A percentile compares a stretch with the other conserved stretches of the same genome.
Conservation (phyloP, 2,888 invertebrate species). For the Allacma fusca region DNA sequence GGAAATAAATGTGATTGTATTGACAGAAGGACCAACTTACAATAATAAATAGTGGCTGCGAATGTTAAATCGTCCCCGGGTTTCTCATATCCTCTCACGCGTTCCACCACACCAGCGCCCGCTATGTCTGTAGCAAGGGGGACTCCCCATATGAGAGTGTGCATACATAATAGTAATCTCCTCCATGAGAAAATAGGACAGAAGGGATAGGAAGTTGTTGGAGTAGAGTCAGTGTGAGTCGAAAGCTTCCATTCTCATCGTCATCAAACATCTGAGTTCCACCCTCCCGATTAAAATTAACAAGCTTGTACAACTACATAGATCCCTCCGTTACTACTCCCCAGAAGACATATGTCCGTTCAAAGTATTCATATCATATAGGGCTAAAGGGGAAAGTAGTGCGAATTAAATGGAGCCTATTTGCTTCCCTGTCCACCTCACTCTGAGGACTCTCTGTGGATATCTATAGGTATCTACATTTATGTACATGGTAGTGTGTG, state of each 20-base stretch:
- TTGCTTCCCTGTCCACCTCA: conserved; percentile 1
- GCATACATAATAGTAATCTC: neutral
- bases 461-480: neutral
- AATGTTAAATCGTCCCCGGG: conserved; percentile 34
- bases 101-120: neutral
- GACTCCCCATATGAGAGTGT: neutral
- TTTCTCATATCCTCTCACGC: conserved; percentile 4
- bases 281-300: conserved; percentile 47
- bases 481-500: too few relatives aligned
- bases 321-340: neutral
- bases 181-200: conserved; percentile 7
- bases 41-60: conserved; percentile 33
- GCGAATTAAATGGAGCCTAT: conserved; percentile 45
- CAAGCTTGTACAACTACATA: conserved; percentile 37
- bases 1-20: conserved; percentile 37
- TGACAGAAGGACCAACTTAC: conserved; percentile 36
- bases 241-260: neutral
- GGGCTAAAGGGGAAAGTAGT: neutral
- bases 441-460: neutral
- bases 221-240: too few relatives aligned
- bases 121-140: too few relatives aligned
- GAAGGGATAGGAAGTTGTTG: neutral
- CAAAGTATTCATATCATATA: too few relatives aligned
- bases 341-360: too few relatives aligned
- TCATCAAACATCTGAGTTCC: conserved; percentile 4